Base-by-base conservation (phyloP, 2,797 vertebrate genomes). In the Etheostoma perlongum region DNA sequence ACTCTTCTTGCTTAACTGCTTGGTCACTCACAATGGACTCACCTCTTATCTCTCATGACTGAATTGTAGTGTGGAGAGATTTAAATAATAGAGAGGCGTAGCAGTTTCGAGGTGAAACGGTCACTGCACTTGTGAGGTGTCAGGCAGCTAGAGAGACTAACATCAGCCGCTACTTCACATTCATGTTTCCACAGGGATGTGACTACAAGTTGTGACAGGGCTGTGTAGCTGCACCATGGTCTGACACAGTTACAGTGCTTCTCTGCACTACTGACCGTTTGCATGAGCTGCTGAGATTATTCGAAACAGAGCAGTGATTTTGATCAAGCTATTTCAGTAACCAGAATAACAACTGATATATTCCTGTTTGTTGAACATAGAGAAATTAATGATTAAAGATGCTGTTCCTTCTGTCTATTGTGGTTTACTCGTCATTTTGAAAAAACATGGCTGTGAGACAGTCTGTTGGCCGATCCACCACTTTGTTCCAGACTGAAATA, bases 71-170 rank as follows among this genome's bases (percentile, higher is more conserved):
- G 19, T 62, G 23, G 23, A 76, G 53, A 59, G 55, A 60, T 76
- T 66, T 85, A 49, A 85, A 88, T 85, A 82, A 89, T 78, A 49
- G 71, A 90, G 46, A 74, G 47, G 57, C 52, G 36, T 46, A 76
- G 60, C 53, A 49, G 62, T 46, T 63, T 55, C 49, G 58, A 67
- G 79, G 81, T 86, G 74, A 87, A 84, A 82, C 58, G 59, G 81
- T 89, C 84, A 85, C 83, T 75, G 82, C 82, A 70, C 76, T 82
- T 59, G 46, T 85, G 78, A 85, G 47, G 61, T 78, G 73, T 83
- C 69, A 46, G 79, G 46, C 65, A 61, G 72, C 47, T 64, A 83
- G 72, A 68, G 46, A 59, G 54, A 65, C 63, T 12, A 73, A 82
- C 81, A 70, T 64, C 78, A 59, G 36, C 74, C 51, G 70, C 73